Conservation (phyloP, 2,888 invertebrate genomes). For the Andrena chrysosceles region DNA sequence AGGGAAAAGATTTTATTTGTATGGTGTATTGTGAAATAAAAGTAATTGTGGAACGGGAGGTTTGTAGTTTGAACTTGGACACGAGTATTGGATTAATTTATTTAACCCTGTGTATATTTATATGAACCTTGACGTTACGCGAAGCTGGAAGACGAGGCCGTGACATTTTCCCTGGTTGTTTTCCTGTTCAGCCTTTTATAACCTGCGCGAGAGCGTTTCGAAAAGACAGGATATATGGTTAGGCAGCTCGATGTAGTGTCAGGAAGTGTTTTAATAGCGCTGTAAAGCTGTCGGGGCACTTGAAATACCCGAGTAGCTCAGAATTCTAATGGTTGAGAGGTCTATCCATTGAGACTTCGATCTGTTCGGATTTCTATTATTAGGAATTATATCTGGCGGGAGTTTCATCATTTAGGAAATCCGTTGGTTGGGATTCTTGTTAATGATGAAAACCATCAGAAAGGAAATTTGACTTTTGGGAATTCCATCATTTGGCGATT, state of each 20-base stretch:
- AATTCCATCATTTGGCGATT: too few species aligned
- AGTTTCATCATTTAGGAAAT: too few species aligned
- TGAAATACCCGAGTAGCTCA: not conserved
- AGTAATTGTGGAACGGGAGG: not conserved
- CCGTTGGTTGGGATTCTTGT: too few species aligned
- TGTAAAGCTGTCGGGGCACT: not conserved
- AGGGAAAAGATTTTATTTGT: not conserved
- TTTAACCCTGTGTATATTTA: slow-evolving; percentile 39
- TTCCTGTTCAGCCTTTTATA: slow-evolving; percentile 70
- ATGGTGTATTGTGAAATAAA: not conserved
- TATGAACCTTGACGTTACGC: slow-evolving; percentile 23
- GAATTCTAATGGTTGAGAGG: not conserved
- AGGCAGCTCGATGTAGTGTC: slow-evolving; percentile 25
- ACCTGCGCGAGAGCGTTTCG: slow-evolving; percentile 61
- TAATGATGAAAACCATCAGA: too few species aligned
- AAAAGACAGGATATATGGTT: slow-evolving; percentile 65
- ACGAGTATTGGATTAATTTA: not conserved
- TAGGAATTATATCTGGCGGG: too few species aligned
- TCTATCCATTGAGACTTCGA: too few species aligned
- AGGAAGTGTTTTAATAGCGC: slow-evolving; percentile 41
- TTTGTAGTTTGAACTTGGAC: not conserved
- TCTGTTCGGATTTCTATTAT: too few species aligned
- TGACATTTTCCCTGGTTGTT: slow-evolving; percentile 77
- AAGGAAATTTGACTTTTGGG: too few species aligned
- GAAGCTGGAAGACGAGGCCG: slow-evolving; percentile 65